Evolutionary conservation across 2,888 invertebrate genomes (phyloP).

Genomic region (Catocala sponsa): DNA sequence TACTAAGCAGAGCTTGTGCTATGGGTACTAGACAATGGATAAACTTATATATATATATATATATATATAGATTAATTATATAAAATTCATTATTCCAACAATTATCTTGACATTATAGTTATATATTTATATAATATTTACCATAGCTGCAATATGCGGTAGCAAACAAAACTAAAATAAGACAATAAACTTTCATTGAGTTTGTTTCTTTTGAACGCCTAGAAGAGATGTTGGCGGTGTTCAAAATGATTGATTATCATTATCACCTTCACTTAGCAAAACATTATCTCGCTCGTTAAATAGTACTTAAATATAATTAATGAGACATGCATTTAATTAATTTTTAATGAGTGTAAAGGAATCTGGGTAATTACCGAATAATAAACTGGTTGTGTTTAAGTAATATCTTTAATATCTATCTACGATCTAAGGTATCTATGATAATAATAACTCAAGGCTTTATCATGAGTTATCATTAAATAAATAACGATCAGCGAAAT

Average conservation of each 20-base stretch:
- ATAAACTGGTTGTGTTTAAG: no score
- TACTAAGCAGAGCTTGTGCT: no score
- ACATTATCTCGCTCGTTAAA: slow-evolving; percentile 32
- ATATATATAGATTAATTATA: no score
- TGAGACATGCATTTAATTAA: slow-evolving; percentile 11
- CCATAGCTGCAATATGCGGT: slow-evolving; percentile 24
- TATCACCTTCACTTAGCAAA: slow-evolving; percentile 19
- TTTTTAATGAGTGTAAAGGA: background rate
- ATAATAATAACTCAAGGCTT: no score
- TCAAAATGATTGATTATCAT: slow-evolving; percentile 17
- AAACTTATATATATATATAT: no score
- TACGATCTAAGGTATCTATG: no score
- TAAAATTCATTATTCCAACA: no score
- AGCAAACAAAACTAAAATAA: slow-evolving; percentile 22
- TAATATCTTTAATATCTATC: no score
- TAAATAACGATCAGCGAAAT: no score
- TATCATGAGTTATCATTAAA: no score
- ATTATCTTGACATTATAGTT: background rate
- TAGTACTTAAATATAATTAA: slow-evolving; percentile 16
- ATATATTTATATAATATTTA: slow-evolving; percentile 29
- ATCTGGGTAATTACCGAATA: no score
- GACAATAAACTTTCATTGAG: slow-evolving; percentile 26
- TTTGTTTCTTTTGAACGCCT: slow-evolving; percentile 34
- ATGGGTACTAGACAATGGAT: no score
- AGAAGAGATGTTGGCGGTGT: slow-evolving; percentile 3